phyloP scores from a whole-genome alignment of 2,797 vertebrate genomes.

The Rhinoraja longicauda region DNA sequence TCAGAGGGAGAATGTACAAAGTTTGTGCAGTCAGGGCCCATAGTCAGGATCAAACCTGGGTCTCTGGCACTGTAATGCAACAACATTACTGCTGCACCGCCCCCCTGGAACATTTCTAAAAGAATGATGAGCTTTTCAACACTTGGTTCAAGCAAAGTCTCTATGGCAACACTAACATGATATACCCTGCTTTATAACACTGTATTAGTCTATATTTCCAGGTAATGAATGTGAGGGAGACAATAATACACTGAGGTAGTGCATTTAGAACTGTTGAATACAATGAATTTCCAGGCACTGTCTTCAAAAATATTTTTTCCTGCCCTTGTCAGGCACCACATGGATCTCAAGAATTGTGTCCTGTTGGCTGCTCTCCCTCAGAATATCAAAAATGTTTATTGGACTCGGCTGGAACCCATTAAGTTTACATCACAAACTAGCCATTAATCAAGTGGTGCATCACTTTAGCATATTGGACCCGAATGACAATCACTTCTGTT shows the following conservation, averaged over 20 bases:
- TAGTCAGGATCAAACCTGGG: too few species aligned
- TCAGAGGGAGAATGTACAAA: too few species aligned
- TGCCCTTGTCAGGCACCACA: background rate
- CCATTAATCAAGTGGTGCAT: background rate
- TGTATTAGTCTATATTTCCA: background rate
- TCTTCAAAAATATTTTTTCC: background rate
- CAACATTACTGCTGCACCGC: too few species aligned
- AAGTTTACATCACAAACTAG: background rate
- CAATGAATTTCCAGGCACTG: too few species aligned
- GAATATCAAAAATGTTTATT: constrained; percentile 1
- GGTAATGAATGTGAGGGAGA: too few species aligned
- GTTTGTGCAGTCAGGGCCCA: too few species aligned
- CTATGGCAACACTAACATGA: background rate
- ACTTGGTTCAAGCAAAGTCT: background rate
- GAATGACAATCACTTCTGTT: too few species aligned
- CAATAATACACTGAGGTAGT: too few species aligned
- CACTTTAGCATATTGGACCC: too few species aligned
- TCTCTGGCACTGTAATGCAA: too few species aligned
- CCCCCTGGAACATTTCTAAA: background rate
- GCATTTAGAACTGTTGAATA: too few species aligned
- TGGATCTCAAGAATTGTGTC: background rate
- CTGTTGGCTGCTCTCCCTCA: background rate
- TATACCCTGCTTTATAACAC: background rate
- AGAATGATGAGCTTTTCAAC: background rate
- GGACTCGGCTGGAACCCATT: background rate